These are phyloP conservation scores for Phyllostomus discolor DNA, from an alignment of 2,113 vertebrate species.

Conservation along the genomic window DNA sequence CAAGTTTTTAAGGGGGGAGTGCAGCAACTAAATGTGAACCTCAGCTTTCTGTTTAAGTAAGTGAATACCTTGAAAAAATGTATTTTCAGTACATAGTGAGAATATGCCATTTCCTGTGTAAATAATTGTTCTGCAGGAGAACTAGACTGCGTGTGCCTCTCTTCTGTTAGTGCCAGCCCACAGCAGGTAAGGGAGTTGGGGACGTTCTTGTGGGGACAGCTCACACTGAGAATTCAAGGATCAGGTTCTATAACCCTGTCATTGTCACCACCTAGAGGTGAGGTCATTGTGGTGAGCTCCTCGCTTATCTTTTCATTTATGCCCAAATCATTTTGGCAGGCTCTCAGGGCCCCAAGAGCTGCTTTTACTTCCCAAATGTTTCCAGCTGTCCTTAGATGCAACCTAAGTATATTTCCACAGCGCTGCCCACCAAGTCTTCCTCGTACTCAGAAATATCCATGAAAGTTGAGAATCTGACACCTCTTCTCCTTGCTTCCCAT, in stretches of 20 bases:
- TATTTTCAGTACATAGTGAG: background rate
- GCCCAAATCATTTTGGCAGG: background rate
- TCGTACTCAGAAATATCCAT: background rate
- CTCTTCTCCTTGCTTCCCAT: background rate
- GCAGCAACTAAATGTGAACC: background rate
- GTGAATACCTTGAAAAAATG: background rate
- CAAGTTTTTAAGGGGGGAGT: background rate
- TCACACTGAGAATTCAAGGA: background rate
- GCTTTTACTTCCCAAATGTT: background rate
- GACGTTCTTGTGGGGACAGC: background rate
- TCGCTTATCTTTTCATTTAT: background rate
- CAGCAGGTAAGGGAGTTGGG: background rate
- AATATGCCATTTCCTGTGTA: background rate
- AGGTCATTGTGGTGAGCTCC: background rate
- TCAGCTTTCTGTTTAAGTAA: background rate
- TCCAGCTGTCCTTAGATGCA: background rate
- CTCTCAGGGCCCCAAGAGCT: background rate
- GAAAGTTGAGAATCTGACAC: background rate
- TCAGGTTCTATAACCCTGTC: background rate
- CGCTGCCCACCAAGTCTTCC: background rate
- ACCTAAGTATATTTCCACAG: background rate
- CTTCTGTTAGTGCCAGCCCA: background rate
- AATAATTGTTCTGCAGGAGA: background rate
- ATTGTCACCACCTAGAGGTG: background rate
- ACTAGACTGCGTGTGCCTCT: background rate